Evolutionary conservation across 1,140 invertebrate genomes (phyloP).

Genomic region (Macrosteles quadrilineatus): DNA sequence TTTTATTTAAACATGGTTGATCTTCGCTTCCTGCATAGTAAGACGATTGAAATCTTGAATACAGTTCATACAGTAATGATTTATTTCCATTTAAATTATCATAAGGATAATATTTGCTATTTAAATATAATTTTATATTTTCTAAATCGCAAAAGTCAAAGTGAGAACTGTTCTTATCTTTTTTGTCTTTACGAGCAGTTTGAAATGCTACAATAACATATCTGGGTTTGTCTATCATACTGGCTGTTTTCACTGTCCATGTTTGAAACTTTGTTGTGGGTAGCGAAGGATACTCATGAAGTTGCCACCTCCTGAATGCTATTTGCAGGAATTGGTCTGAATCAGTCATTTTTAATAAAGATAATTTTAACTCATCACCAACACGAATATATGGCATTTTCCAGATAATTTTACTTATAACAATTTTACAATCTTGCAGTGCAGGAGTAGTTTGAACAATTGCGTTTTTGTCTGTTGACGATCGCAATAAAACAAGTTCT

Average conservation of each 20-base stretch:
- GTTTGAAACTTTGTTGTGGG: conserved; percentile 45
- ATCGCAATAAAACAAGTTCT: conserved; percentile 50
- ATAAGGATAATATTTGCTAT: conserved; percentile 36
- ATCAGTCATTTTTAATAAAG: conserved; percentile 35
- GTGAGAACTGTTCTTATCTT: conserved; percentile 4
- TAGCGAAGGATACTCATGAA: conserved; percentile 49
- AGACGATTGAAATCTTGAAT: background rate
- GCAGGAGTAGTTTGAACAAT: background rate
- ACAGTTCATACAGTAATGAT: background rate
- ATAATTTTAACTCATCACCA: conserved; percentile 34
- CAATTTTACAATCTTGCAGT: conserved; percentile 35
- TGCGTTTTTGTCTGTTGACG: conserved; percentile 44
- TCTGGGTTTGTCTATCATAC: conserved; percentile 5
- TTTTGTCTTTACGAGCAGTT: conserved; percentile 31
- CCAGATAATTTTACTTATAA: conserved; percentile 43
- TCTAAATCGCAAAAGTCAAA: conserved; percentile 35
- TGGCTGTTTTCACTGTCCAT: conserved; percentile 44
- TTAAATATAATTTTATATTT: conserved; percentile 34
- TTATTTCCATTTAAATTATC: conserved; percentile 40
- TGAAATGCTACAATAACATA: conserved; percentile 37
- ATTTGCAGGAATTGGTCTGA: conserved; percentile 41
- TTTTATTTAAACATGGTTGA: background rate
- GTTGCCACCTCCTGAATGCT: conserved; percentile 47
- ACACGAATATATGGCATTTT: conserved; percentile 43
- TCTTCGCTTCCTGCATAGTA: conserved; percentile 2